These are phyloP conservation scores for Hypomesus transpacificus DNA, from an alignment of 2,113 vertebrate genomes.

Conservation along the genomic window DNA sequence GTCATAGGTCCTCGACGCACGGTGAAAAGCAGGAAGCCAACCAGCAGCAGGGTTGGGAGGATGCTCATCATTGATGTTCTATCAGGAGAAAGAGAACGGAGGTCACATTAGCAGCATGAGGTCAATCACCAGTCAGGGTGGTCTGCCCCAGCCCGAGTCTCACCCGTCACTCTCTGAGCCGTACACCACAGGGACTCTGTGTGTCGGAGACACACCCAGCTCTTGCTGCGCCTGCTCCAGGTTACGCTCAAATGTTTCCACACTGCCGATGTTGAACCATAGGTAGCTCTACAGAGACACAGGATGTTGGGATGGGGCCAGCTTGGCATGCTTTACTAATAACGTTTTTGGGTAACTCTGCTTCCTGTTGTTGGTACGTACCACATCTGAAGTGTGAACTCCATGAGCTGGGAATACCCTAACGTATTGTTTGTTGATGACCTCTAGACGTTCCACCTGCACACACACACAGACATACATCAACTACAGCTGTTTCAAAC, in stretches of 20 bases:
- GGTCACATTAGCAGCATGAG: background rate
- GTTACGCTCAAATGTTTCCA: slow-evolving; percentile 65
- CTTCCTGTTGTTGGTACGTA: slow-evolving; percentile 17
- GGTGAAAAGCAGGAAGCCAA: slow-evolving; percentile 56
- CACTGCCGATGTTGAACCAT: slow-evolving; percentile 65
- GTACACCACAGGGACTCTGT: slow-evolving; percentile 53
- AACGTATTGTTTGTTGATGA: slow-evolving; percentile 77
- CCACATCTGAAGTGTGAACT: slow-evolving; percentile 61
- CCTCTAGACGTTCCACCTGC: slow-evolving; percentile 74
- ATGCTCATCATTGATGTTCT: slow-evolving; percentile 61
- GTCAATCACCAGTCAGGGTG: background rate
- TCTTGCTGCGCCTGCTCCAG: slow-evolving; percentile 60
- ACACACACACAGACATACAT: slow-evolving; percentile 1
- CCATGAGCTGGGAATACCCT: slow-evolving; percentile 66
- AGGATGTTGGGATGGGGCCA: slow-evolving; percentile 6
- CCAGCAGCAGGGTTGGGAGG: slow-evolving; percentile 55
- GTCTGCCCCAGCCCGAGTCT: slow-evolving; percentile 10
- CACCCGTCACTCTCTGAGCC: slow-evolving; percentile 57
- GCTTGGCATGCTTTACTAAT: background rate
- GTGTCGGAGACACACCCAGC: slow-evolving; percentile 50
- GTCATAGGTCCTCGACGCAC: slow-evolving; percentile 50
- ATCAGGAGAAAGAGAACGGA: background rate
- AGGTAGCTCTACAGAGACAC: slow-evolving; percentile 60
- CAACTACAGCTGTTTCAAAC: background rate
- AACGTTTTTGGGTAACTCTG: background rate